phyloP scores from a whole-genome alignment of 53 echinoderm and acorn worm species.

The Arbacia lixula region DNA sequence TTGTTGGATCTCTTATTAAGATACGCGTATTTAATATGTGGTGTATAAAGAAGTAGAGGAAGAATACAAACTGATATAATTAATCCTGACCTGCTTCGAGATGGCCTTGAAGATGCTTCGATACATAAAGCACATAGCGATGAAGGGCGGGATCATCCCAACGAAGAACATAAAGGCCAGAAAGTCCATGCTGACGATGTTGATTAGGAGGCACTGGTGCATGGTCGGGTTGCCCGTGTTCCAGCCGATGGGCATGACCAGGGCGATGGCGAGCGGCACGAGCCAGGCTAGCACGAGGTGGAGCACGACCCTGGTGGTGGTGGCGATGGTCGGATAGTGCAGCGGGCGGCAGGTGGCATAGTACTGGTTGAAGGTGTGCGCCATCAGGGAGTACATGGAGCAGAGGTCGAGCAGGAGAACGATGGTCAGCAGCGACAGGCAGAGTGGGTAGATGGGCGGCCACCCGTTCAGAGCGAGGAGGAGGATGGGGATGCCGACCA shows the following conservation, averaged over 20 bases:
- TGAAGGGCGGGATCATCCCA: constrained; percentile 61
- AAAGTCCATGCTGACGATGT: constrained; percentile 62
- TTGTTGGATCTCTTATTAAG: too few species aligned
- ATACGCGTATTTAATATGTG: too few species aligned
- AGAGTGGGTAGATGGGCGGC: constrained; percentile 46
- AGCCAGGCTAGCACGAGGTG: constrained; percentile 61
- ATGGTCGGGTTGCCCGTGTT: constrained; percentile 53
- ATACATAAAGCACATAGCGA: constrained; percentile 74
- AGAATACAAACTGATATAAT: too few species aligned
- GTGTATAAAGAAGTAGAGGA: too few species aligned
- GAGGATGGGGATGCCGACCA: constrained; percentile 63
- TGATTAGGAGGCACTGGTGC: constrained; percentile 35
- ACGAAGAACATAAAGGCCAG: constrained; percentile 55
- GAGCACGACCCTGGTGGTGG: constrained; percentile 14
- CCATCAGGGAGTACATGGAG: constrained; percentile 70
- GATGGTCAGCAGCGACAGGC: constrained; percentile 56
- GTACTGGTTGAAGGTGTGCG: constrained; percentile 68
- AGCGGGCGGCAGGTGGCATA: constrained; percentile 61
- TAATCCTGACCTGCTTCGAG: constrained; percentile 70
- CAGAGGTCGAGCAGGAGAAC: constrained; percentile 65
- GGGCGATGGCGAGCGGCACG: constrained; percentile 57
- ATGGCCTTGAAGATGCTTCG: constrained; percentile 63
- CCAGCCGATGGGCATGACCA: constrained; percentile 71
- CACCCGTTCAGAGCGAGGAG: constrained; percentile 54
- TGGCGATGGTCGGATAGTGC: constrained; percentile 32